A percentile compares a stretch with the other conserved stretches of the same genome.
phyloP scores from a whole-genome alignment of 2,113 vertebrate species.

The Vanacampus margaritifer region DNA sequence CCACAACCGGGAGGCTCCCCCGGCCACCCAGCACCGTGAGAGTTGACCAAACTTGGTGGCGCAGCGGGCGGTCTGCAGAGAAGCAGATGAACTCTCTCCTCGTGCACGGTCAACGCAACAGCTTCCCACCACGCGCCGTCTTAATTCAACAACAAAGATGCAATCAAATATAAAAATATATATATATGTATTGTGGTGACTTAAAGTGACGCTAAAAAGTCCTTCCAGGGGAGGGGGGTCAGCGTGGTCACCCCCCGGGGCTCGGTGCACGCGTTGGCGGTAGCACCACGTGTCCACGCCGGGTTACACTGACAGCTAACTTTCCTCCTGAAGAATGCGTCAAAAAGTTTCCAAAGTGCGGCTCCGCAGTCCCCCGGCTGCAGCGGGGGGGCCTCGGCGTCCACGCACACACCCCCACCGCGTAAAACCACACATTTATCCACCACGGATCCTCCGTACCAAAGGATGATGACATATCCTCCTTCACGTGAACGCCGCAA shows the following conservation, averaged over 20 bases:
- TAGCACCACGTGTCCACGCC: constrained; percentile 59
- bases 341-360: constrained; percentile 63
- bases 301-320: constrained; percentile 37
- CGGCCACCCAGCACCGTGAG: not conserved
- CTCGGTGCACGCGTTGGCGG: constrained; percentile 31
- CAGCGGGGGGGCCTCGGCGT: not conserved
- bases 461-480: constrained; percentile 49
- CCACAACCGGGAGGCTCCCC: not conserved
- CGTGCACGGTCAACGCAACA: not conserved
- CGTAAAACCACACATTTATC: not conserved
- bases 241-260: not conserved
- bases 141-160: not conserved
- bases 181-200: not conserved
- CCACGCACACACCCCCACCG: not conserved
- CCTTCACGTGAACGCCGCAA: constrained; percentile 71
- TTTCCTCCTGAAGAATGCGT: constrained; percentile 59
- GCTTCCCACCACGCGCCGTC: not conserved
- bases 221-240: not conserved
- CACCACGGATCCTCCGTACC: not conserved
- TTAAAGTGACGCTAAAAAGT: not conserved
- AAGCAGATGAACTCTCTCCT: not conserved
- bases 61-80: not conserved
- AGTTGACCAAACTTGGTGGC: constrained; percentile 20
- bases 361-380: constrained; percentile 50
- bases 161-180: not conserved